Conservation (phyloP, 2,797 vertebrate species). For the Darevskia nairensis region DNA sequence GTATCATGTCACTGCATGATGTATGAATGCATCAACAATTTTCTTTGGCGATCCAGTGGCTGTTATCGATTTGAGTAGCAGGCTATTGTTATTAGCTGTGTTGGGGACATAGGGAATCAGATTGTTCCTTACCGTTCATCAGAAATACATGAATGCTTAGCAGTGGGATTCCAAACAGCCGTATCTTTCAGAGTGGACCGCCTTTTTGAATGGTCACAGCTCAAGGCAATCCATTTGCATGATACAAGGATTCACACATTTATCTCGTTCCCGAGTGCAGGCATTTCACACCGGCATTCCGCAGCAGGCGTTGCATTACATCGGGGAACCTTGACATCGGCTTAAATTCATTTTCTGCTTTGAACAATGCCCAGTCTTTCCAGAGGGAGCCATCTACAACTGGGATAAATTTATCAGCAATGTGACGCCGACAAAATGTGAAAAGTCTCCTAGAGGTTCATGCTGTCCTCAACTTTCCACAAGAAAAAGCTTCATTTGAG, state of each 20-base stretch:
- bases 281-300: neutral
- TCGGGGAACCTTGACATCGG: constrained; percentile 1
- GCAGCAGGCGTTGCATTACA: neutral
- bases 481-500: neutral
- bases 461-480: neutral
- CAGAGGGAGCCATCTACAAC: constrained; percentile 1
- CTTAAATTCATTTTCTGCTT: constrained; percentile 30
- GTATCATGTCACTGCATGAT: neutral
- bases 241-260: neutral
- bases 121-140: neutral
- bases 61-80: constrained; percentile 17
- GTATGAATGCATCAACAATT: neutral
- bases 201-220: constrained; percentile 20
- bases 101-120: neutral
- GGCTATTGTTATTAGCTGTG: neutral
- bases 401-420: constrained; percentile 9
- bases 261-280: neutral
- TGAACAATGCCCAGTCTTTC: neutral
- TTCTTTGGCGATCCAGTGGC: neutral
- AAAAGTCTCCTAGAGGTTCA: neutral
- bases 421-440: neutral
- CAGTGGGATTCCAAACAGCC: neutral
- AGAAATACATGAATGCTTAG: constrained; percentile 19
- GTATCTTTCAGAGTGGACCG: constrained; percentile 9
- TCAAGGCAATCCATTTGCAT: constrained; percentile 1